Base-by-base conservation (phyloP, 2,888 invertebrate genomes). In the Pandemis heparana region DNA sequence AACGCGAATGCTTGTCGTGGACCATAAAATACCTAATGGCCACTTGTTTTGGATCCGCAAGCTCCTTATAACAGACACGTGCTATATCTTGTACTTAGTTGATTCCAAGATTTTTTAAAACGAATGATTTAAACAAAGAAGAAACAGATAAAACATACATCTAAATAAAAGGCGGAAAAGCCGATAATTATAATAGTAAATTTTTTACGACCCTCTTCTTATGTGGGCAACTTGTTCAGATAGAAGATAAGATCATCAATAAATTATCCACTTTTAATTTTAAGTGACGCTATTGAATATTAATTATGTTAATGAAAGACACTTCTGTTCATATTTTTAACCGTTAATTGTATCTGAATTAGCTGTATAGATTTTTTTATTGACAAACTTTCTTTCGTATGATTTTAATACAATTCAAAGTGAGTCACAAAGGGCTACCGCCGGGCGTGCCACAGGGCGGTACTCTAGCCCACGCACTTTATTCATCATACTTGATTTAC, bases 371-470 rank as follows among this genome's bases (percentile, higher is more conserved):
- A 56, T 67, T 39, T 53, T n/a, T 39, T 56, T 41, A 38, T 43
- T 69, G 68, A 69, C 59, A 60, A 61, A 43, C 64, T 74, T 74
- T 74, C 69, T 59, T 73, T 56, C 63, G 56, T 59, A 66, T 41
- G 38, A 5, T n/a, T 5, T 14, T 60, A n/a, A 9, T 18, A 18
- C n/a, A 8, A 60, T 60, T 32, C 60, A 66, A 63, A 63, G 77
- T 77, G 76, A 79, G 71, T 81, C 81, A 83, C 80, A 85, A 83
- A 85, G 80, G 79, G 87, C 88, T 87, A 86, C 89, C 81, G 81
- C 81, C 79, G 68, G 81, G 89, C 79, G 81, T 87, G 80, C 86
- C 82, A 74, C 87, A 87, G 85, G 87, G 88, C 84, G 76, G 80
- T 77, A 79, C 77, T 72, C 79, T 77, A 61, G 85, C 88, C 88